Base-by-base conservation (phyloP, 53 echinoderm and acorn worm genomes). In the Mesocentrotus franciscanus region DNA sequence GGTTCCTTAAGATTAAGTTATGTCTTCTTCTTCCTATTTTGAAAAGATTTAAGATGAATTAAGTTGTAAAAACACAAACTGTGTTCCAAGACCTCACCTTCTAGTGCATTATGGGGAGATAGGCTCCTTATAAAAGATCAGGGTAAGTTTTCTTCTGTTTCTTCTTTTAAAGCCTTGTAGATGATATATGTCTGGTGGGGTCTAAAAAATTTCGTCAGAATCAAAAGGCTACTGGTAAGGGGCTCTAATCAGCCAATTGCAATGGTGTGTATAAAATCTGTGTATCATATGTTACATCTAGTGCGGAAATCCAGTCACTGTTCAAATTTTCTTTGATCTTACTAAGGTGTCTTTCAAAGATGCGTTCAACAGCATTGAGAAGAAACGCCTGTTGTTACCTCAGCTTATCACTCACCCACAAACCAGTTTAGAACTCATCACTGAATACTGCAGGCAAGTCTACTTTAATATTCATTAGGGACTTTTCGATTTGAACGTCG, bases 401-500 rank as follows among this genome's bases (percentile, higher is more conserved):
- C 95, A 97, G 59, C 95, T 97, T 13, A 95, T 97, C 89, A 85
- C 89, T 9, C 97, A 97, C 58, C 95, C 97, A 11, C 90, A 71
- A 8, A 92, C 93, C 36, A 96, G 96, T 87, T 94, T 97, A 42
- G 70, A 92, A 24, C 76, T 97, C 92, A 97, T 97, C 95, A 97
- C 95, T 0, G 95, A 96, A 8, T 97, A 96, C 96, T 97, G 97
- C 96, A 97, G 97, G 97, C 96, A 74, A 39, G 95, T 64, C 34
- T 57, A 8, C 24, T 18, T 27, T 27, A 12, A 49, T 61, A 78
- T 94, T 78, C 12, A 32, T 71, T n/a, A n/a, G n/a, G n/a, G n/a
- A n/a, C n/a, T n/a, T n/a, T n/a, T n/a, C n/a, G n/a, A n/a, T n/a
- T n/a, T n/a, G n/a, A n/a, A n/a, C n/a, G n/a, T n/a, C n/a, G n/a